These are phyloP conservation scores for Spermophilus dauricus DNA, from an alignment of 2,113 vertebrate genomes.

Conservation along the genomic window DNA sequence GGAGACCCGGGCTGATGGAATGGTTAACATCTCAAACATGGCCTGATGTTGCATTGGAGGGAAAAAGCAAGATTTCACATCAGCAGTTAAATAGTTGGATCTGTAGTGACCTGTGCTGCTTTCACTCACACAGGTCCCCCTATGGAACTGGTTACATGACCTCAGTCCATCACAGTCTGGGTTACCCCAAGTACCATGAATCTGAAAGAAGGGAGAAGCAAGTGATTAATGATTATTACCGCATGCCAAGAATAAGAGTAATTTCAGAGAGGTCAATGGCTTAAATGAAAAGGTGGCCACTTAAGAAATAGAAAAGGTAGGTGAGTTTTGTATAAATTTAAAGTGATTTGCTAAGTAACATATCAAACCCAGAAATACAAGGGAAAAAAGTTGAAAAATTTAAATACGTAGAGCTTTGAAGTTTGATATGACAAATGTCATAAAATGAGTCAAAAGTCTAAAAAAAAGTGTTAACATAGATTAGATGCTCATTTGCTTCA, in stretches of 20 bases:
- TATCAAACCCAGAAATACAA: neutral
- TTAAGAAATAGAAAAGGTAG: neutral
- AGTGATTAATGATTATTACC: neutral
- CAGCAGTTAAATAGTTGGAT: neutral
- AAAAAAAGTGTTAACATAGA: neutral
- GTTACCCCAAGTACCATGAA: neutral
- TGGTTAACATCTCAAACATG: neutral
- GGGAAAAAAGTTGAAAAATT: neutral
- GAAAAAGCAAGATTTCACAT: neutral
- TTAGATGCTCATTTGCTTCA: neutral
- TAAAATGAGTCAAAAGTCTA: neutral
- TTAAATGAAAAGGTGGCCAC: neutral
- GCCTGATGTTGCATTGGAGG: too few species aligned
- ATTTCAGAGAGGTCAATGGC: neutral
- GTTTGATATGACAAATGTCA: neutral
- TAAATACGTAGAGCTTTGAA: neutral
- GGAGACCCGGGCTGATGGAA: neutral
- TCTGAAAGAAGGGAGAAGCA: neutral
- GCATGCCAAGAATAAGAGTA: neutral
- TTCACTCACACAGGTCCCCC: neutral
- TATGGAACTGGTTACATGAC: too few species aligned
- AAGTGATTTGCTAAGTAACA: neutral
- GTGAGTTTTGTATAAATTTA: neutral
- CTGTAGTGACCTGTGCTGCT: neutral
- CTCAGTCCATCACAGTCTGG: accelerated